These are phyloP conservation scores for Erpobdella octoculata DNA, from an alignment of 2,888 invertebrate genomes.

Conservation along the genomic window DNA sequence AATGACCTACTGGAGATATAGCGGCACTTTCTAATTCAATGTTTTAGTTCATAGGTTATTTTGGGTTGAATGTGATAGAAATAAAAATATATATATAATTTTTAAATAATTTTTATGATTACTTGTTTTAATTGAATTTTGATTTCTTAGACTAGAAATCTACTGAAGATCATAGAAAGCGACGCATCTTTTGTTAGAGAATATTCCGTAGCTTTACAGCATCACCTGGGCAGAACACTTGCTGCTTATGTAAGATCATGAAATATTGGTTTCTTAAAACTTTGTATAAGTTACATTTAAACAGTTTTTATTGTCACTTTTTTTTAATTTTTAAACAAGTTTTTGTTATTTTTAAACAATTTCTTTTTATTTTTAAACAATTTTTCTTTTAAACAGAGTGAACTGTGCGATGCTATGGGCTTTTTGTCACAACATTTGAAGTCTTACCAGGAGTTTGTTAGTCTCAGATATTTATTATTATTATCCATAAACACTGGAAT, in stretches of 20 bases:
- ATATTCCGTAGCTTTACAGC: slow-evolving; percentile 45
- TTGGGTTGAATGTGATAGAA: too few relatives aligned
- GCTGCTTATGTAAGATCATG: slow-evolving; percentile 44
- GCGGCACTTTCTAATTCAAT: too few relatives aligned
- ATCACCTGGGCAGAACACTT: slow-evolving; percentile 47
- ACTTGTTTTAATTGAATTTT: not conserved
- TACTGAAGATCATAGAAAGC: slow-evolving; percentile 48
- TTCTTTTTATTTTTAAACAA: slow-evolving; percentile 4
- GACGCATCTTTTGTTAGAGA: slow-evolving; percentile 47
- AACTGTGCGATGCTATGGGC: slow-evolving; percentile 48
- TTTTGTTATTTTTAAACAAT: too few relatives aligned
- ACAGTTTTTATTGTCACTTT: too few relatives aligned
- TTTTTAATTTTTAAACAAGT: too few relatives aligned
- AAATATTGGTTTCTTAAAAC: not conserved
- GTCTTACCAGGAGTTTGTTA: slow-evolving; percentile 47
- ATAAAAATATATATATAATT: too few relatives aligned
- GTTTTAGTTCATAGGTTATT: too few relatives aligned
- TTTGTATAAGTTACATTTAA: too few relatives aligned
- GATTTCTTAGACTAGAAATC: slow-evolving; percentile 45
- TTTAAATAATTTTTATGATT: not conserved
- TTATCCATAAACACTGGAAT: too few relatives aligned
- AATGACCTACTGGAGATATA: too few relatives aligned
- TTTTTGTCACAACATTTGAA: slow-evolving; percentile 46
- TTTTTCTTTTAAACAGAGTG: slow-evolving; percentile 41
- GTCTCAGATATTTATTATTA: too few relatives aligned